Evolutionary conservation across 2,113 vertebrate species (phyloP), one percentile per base, ranked within the genome.

Genomic region (Miniopterus natalensis): DNA sequence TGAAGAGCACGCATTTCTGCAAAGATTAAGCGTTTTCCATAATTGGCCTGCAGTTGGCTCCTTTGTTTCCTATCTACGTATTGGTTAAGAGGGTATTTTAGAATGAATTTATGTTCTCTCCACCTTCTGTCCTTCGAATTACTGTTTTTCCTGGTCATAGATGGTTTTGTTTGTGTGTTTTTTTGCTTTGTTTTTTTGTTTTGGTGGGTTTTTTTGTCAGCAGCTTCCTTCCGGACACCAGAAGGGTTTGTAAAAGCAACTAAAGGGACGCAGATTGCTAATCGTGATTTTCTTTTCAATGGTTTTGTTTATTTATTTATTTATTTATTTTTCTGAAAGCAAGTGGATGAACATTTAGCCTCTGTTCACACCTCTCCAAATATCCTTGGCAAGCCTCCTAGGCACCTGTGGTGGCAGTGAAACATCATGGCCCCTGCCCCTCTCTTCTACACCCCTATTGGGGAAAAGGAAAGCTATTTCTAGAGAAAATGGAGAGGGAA

Each of bases 1-100:
- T 59, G 20, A 94, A 47, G 68, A 87, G 27, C 20, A 53, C 27
- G 7, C 7, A 74, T 92, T 84, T 92, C 31, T 92, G 66, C 27
- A 20, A 88, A 90, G 74, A 45, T 61, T 29, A 91, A 78, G 29
- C 21, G 53, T 87, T 66, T 89, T 75, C 8, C 25, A 31, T 85
- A 70, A 83, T 29, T 80, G 79, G 36, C 55, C 75, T 77, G 3
- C 29, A 70, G 23, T 47, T 63, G 51, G n/a, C n/a, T 92, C 21
- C 5, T 55, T 92, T 79, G 21, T 29, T 23, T 29, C 23, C 27
- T 77, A 59, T 9, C 42, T 59, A 27, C 27, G 3, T 59, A 47
- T 45, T 6, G 49, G 5, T 8, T 40, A 84, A 71, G 14, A 84
- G n/a, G 20, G 49, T 65, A 74, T 49, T 95, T 93, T 70, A n/a